Conservation (phyloP, 2,888 invertebrate species). For the Meandrusa payeni region DNA sequence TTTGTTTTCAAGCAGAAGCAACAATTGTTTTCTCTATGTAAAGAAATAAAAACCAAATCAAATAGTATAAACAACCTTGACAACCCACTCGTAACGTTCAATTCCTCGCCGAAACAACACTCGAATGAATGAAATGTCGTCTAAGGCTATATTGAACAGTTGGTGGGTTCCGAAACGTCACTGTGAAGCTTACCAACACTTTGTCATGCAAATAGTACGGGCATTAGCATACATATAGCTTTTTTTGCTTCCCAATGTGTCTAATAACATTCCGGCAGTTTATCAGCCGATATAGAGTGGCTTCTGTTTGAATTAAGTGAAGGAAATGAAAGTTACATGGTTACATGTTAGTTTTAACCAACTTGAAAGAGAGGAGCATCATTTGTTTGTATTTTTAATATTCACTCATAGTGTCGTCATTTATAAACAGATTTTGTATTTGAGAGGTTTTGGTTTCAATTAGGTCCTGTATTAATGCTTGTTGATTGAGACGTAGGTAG, state of each 20-base stretch:
- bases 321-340: neutral
- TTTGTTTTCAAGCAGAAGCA: too few relatives aligned
- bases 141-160: conserved; percentile 40
- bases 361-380: too few relatives aligned
- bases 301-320: conserved; percentile 13
- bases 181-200: conserved; percentile 34
- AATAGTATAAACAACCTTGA: conserved; percentile 41
- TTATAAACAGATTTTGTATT: too few relatives aligned
- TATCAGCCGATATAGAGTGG: conserved; percentile 1
- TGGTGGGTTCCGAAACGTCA: conserved; percentile 31
- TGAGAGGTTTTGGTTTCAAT: too few relatives aligned
- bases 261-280: conserved; percentile 33
- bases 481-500: too few relatives aligned
- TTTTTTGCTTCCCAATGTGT: conserved; percentile 36
- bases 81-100: conserved; percentile 55
- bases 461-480: too few relatives aligned
- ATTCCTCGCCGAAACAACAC: conserved; percentile 48
- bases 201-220: conserved; percentile 50
- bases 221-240: conserved; percentile 49
- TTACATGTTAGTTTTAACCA: too few relatives aligned
- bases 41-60: conserved; percentile 9
- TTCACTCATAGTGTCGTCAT: too few relatives aligned
- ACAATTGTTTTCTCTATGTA: too few relatives aligned
- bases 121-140: conserved; percentile 54
- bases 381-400: too few relatives aligned